phyloP scores from a whole-genome alignment of 53 echinoderm and acorn worm species.

The Paracentrotus lividus region DNA sequence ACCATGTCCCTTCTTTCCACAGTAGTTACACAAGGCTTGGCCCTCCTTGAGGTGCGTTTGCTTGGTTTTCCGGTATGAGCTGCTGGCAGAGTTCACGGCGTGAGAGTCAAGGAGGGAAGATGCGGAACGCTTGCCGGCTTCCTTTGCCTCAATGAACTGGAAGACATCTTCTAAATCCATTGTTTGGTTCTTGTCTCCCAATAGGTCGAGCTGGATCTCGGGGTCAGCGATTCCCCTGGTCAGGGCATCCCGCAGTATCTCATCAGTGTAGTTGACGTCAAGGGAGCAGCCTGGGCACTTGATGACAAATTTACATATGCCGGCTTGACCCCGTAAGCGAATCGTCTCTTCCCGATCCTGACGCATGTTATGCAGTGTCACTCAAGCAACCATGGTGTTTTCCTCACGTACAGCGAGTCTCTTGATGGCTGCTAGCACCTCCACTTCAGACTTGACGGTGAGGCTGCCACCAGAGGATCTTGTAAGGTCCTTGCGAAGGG shows the following conservation, averaged over 20 bases:
- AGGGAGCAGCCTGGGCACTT: neutral
- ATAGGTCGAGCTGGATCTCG: conserved; percentile 72
- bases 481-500: conserved; percentile 72
- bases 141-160: conserved; percentile 57
- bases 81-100: conserved; percentile 11
- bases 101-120: neutral
- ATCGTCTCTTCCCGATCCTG: conserved; percentile 68
- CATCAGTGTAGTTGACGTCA: conserved; percentile 67
- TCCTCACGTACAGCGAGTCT: conserved; percentile 72
- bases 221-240: conserved; percentile 11
- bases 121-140: conserved; percentile 7
- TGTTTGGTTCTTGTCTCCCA: conserved; percentile 60
- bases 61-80: neutral
- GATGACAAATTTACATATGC: conserved; percentile 60
- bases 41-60: neutral
- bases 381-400: conserved; percentile 76
- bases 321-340: conserved; percentile 70
- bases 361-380: conserved; percentile 70
- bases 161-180: conserved; percentile 18
- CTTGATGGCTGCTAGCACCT: conserved; percentile 56
- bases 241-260: conserved; percentile 52
- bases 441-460: conserved; percentile 63
- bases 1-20: neutral
- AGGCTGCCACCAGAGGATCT: conserved; percentile 67
- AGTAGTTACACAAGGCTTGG: neutral